Evolutionary conservation across 2,888 invertebrate genomes (phyloP).

Genomic region (Dione juno): DNA sequence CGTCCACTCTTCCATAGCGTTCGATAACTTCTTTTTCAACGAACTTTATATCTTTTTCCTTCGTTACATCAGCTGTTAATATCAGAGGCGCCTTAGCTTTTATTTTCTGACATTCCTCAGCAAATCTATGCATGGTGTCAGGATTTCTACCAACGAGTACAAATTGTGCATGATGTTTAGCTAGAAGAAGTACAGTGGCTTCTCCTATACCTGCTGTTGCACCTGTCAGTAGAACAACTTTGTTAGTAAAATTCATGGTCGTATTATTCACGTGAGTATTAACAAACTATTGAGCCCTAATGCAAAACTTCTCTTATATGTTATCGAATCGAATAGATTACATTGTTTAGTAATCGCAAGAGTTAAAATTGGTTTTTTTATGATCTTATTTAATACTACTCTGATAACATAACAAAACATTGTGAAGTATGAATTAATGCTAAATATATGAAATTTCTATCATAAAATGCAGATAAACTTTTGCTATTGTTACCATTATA

Average conservation of each 20-base stretch:
- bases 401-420: conserved; percentile 12
- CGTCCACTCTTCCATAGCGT: conserved; percentile 9
- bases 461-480: not conserved
- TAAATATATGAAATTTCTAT: not conserved
- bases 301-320: not conserved
- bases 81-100: conserved; percentile 7
- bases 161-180: conserved; percentile 3
- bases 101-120: not conserved
- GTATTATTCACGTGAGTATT: not conserved
- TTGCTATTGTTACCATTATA: not conserved
- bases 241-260: conserved; percentile 22
- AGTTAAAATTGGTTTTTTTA: not conserved
- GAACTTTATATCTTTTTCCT: conserved; percentile 16
- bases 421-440: not conserved
- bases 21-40: conserved; percentile 20
- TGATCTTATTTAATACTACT: not conserved
- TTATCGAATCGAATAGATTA: not conserved
- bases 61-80: conserved; percentile 19
- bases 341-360: conserved; percentile 4
- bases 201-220: conserved; percentile 16
- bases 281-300: not conserved
- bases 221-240: conserved; percentile 20
- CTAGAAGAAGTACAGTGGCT: conserved; percentile 12
- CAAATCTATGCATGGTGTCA: conserved; percentile 8
- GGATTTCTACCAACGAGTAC: conserved; percentile 8